A percentile compares a stretch with the other conserved stretches of the same genome.
These are phyloP conservation scores for Neodiprion lecontei DNA, from an alignment of 1,140 invertebrate genomes.

Conservation along the genomic window DNA sequence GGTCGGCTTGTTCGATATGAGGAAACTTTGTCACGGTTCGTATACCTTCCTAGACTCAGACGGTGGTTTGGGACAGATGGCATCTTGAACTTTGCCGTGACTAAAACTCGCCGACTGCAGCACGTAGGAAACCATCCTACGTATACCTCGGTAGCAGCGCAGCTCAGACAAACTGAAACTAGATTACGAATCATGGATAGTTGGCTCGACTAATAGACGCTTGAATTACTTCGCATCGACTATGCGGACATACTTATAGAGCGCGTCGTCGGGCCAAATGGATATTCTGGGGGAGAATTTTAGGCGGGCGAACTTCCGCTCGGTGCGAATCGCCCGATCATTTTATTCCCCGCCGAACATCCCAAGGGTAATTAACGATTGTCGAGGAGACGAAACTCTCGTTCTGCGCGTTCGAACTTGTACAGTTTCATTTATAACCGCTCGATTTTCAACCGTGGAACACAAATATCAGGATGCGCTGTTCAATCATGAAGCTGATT, in stretches of 20 bases:
- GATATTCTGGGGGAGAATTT: too few species aligned
- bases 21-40: slow-evolving; percentile 1
- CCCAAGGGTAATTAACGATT: too few species aligned
- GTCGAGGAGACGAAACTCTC: too few species aligned
- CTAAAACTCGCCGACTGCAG: background rate
- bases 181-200: slow-evolving; percentile 5
- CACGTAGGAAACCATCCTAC: background rate
- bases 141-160: too few species aligned
- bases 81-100: slow-evolving; percentile 3
- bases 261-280: background rate
- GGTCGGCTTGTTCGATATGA: background rate
- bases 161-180: background rate
- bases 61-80: slow-evolving; percentile 6
- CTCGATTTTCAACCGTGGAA: too few species aligned
- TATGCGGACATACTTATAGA: background rate
- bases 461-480: too few species aligned
- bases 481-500: too few species aligned
- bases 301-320: too few species aligned
- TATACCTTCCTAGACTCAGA: background rate
- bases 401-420: too few species aligned
- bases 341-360: too few species aligned
- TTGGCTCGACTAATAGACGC: slow-evolving; percentile 4
- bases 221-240: background rate
- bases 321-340: too few species aligned
- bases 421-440: too few species aligned